Conservation (phyloP, 2,113 vertebrate species). For the Aegithalos caudatus region DNA sequence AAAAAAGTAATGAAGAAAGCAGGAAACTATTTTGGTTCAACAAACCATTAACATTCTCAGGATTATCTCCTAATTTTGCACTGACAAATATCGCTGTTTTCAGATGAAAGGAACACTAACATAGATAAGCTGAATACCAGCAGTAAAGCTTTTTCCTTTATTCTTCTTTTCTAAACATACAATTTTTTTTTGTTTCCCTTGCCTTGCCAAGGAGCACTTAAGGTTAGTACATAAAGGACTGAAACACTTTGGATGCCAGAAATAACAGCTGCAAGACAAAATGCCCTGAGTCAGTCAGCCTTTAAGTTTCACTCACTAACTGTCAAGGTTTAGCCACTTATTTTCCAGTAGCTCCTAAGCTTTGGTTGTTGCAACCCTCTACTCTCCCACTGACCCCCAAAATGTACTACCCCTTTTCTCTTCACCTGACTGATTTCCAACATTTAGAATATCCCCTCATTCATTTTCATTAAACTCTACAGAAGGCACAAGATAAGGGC, state of each 20-base stretch:
- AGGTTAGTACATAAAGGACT: neutral
- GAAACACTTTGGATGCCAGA: neutral
- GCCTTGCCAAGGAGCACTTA: neutral
- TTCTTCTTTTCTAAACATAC: neutral
- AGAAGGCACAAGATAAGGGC: neutral
- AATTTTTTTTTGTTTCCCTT: neutral
- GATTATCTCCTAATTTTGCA: neutral
- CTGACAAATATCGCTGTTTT: fast-evolving
- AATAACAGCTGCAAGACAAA: neutral
- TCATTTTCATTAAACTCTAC: neutral
- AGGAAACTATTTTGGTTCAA: neutral
- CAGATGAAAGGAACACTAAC: neutral
- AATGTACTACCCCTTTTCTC: neutral
- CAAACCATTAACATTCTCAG: neutral
- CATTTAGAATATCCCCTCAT: neutral
- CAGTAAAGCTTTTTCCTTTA: neutral
- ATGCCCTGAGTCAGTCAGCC: neutral
- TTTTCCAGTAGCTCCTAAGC: neutral
- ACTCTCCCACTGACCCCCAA: neutral
- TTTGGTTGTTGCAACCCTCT: neutral
- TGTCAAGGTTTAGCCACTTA: neutral
- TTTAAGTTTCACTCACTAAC: neutral
- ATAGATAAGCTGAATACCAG: neutral
- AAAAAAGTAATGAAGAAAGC: neutral
- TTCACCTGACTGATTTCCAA: neutral